Base-by-base conservation (phyloP, 2,888 invertebrate species). In the Drosophila aldrichi region DNA sequence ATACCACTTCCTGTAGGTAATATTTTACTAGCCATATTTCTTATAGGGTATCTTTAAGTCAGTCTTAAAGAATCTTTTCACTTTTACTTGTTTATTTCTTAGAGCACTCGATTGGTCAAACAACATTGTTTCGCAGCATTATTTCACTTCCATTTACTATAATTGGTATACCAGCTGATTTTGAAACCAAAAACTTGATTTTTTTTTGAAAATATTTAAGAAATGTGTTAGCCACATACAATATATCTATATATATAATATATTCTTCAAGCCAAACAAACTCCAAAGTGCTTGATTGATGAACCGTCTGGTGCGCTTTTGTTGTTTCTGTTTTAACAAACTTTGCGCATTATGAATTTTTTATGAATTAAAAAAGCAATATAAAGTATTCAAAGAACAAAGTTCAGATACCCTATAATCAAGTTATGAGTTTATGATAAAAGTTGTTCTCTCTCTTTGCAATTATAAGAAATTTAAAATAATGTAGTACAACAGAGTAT, bases 71-170 rank as follows among this genome's bases (percentile, higher is more conserved):
- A 12, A 20, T 4, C 14, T 2, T n/a, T 18, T 18, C 32, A 34
- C 48, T 29, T 29, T 18, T 32, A 49, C 12, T 49, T 49, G 32
- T 49, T 49, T 34, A 34, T 20, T 20, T 34, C 7, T 49, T 20
- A 7, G 49, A 14, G 32, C 49, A 49, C 70, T 63, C 46, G 38
- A 22, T 55, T 49, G 44, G 22, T 2, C 36, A 29, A 59, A 68
- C 57, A 57, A 34, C 32, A 49, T 34, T 49, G 49, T 34, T 20
- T 49, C 34, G 49, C 18, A 18, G 18, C 32, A 2, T 46, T 62
- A 70, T 55, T 64, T 56, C 57, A 60, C 41, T 75, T 75, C 43
- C 25, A 36, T 32, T 60, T 56, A 18, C n/a, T 22, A 34, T 48
- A 61, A 57, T 66, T 43, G n/a, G 4, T 16, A 36, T 18, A 9